Evolutionary conservation across 30 jellyfish, hydroid and myxozoan species (phyloP).

Genomic region (Turritopsis dohrnii): DNA sequence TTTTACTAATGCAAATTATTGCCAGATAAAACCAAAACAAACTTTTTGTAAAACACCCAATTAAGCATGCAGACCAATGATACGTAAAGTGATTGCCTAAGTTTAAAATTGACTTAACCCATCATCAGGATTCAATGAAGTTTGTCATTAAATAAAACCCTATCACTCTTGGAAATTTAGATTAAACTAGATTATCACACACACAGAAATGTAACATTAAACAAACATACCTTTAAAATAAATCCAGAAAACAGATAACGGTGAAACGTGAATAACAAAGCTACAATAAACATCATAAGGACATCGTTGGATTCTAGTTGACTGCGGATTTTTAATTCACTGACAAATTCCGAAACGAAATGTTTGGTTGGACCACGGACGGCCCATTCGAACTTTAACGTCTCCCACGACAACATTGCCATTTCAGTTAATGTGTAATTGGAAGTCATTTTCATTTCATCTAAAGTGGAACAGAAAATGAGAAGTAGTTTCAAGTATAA

Average conservation of each 20-base stretch:
- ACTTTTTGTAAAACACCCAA: not conserved
- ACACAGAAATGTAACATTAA: not conserved
- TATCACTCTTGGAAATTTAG: not conserved
- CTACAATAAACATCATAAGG: slow-evolving; percentile 17
- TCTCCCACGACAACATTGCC: slow-evolving; percentile 39
- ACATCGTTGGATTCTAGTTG: slow-evolving; percentile 33
- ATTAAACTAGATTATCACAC: not conserved
- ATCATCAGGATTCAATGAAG: too few relatives aligned
- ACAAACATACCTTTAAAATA: slow-evolving; percentile 38
- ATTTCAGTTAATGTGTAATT: slow-evolving; percentile 23
- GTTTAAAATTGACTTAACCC: too few relatives aligned
- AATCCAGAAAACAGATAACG: slow-evolving; percentile 17
- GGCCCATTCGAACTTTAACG: slow-evolving; percentile 54
- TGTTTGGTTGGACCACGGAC: slow-evolving; percentile 24
- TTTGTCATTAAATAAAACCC: too few relatives aligned
- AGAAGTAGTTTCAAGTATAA: too few relatives aligned
- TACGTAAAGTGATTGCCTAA: too few relatives aligned
- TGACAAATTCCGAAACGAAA: slow-evolving; percentile 34
- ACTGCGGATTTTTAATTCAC: slow-evolving; percentile 33
- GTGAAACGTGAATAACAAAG: slow-evolving; percentile 37
- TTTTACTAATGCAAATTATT: not conserved
- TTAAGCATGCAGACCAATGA: too few relatives aligned
- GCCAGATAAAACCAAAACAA: not conserved
- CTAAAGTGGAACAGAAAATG: too few relatives aligned
- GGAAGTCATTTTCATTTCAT: not conserved